Evolutionary conservation across 1,140 invertebrate genomes (phyloP).

Genomic region (Mercenaria mercenaria): DNA sequence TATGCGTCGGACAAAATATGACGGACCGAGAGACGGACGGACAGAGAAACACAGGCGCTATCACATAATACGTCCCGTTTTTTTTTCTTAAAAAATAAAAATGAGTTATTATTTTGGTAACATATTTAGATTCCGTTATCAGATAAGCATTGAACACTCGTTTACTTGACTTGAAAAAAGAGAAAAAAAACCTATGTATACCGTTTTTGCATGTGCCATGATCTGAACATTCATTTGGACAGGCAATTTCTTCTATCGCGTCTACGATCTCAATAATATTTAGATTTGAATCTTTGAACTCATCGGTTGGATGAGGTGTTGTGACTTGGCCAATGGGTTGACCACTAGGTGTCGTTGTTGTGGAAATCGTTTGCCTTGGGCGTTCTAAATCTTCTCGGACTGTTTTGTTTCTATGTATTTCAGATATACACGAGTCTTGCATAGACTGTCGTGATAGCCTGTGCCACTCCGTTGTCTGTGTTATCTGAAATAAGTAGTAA

Average conservation of each 20-base stretch:
- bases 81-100: no score
- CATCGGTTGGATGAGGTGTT: neutral
- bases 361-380: neutral
- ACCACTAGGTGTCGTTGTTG: neutral
- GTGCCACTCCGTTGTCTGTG: neutral
- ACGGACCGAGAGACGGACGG: no score
- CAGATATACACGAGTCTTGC: constrained; percentile 10
- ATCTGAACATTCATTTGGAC: neutral
- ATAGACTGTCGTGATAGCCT: neutral
- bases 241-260: neutral
- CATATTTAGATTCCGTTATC: no score
- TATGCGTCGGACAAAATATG: no score
- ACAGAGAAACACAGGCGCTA: no score
- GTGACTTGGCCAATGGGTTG: neutral
- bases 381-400: neutral
- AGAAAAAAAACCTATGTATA: neutral
- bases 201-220: neutral
- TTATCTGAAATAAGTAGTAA: neutral
- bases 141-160: no score
- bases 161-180: neutral
- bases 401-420: constrained; percentile 3
- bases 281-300: neutral
- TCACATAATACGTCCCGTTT: no score
- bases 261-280: neutral
- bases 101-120: no score